phyloP scores from a whole-genome alignment of 2,797 vertebrate genomes.

The Heliangelus exortis region DNA sequence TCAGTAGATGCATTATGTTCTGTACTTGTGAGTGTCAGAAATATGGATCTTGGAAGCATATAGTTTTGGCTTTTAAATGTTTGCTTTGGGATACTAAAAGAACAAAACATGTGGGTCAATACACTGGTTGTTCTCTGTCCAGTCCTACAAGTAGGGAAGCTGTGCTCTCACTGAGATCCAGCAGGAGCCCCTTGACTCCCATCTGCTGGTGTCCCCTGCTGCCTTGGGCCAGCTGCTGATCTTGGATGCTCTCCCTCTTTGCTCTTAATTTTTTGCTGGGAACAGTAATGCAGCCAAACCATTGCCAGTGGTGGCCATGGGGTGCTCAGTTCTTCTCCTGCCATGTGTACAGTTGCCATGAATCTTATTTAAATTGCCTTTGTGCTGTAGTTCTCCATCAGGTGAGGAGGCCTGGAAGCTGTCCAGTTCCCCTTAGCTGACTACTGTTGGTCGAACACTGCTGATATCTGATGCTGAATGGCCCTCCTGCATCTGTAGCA shows the following conservation, averaged over 20 bases:
- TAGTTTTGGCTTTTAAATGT: neutral
- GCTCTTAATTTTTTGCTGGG: neutral
- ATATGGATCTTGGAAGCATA: neutral
- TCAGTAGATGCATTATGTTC: neutral
- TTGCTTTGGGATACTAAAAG: neutral
- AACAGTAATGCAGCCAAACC: rapidly evolving
- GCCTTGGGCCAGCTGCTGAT: neutral
- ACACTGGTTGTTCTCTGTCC: neutral
- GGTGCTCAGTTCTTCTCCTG: neutral
- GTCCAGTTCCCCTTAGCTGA: neutral
- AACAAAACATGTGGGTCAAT: neutral
- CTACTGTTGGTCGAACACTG: neutral
- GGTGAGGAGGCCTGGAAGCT: neutral
- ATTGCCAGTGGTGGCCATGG: rapidly evolving
- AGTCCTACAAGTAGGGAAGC: neutral
- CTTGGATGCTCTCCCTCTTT: neutral
- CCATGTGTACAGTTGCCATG: rapidly evolving
- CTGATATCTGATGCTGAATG: neutral
- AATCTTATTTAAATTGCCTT: neutral
- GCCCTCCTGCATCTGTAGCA: neutral
- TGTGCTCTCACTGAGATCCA: neutral
- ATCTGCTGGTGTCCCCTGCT: neutral
- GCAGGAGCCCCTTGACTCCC: neutral
- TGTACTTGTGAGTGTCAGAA: neutral
- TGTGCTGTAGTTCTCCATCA: neutral